Conservation (phyloP, 2,888 invertebrate species). For the Campopleginae sp. region DNA sequence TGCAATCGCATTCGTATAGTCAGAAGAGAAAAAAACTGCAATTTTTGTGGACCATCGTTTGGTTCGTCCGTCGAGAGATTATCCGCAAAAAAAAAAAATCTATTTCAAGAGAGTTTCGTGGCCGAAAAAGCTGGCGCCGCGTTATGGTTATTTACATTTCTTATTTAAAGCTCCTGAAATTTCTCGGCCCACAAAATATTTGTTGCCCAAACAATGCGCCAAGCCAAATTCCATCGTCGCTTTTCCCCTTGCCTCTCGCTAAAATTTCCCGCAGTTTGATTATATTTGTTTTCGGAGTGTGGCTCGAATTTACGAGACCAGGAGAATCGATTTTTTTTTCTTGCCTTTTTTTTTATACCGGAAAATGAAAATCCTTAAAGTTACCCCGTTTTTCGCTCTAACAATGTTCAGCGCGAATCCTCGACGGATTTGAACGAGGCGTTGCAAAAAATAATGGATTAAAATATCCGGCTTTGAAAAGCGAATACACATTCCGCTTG, state of each 20-base stretch:
- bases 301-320: not conserved
- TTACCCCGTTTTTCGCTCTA: conserved; percentile 1
- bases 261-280: conserved; percentile 14
- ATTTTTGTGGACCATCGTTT: too few species aligned
- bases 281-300: conserved; percentile 47
- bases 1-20: not conserved
- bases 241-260: not conserved
- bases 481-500: conserved; percentile 8
- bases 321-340: not conserved
- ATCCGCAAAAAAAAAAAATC: not conserved
- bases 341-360: not conserved
- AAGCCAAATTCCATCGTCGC: conserved; percentile 39
- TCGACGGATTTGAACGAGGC: not conserved
- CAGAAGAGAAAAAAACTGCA: not conserved
- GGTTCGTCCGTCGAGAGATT: too few species aligned
- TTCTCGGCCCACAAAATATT: conserved; percentile 60
- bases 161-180: conserved; percentile 49
- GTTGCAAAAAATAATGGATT: conserved; percentile 10
- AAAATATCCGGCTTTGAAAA: not conserved
- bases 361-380: not conserved
- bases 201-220: conserved; percentile 56
- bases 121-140: not conserved
- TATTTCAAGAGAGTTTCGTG: not conserved
- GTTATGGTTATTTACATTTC: not conserved
- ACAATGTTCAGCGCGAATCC: conserved; percentile 1